Base-by-base conservation (phyloP, 2,888 invertebrate genomes). In the Arrhopalites spinosus region DNA sequence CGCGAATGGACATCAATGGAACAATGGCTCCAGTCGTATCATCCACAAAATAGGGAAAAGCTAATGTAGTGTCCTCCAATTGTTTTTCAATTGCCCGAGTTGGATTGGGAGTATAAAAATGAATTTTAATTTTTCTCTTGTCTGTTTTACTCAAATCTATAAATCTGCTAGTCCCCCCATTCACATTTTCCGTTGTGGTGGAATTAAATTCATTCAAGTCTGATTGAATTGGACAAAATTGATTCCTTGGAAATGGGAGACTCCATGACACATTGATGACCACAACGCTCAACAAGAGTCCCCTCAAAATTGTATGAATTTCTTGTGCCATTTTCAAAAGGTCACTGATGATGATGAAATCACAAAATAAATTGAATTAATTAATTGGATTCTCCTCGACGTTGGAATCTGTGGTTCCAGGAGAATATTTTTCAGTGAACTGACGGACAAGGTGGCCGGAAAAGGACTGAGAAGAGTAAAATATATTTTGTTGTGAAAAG, bases 91-190 rank as follows among this genome's bases (percentile, higher is more conserved):
- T 27, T 2, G 74, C 67, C n/a, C 47, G 45, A 11, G 36, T 53
- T 11, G 74, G 67, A 56, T 74, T 66, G 7, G 74, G 74, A 1
- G 74, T 67, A 20, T 74, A 74, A 23, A 74, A 74, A 29, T 74
- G 66, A 15, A 74, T 68, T 27, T 27, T 30, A 7, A 74, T 25
- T 66, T 69, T 68, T 17, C 68, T 56, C 7, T 69, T 47, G 3
- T 43, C 61, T 8, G 30, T 68, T 27, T 61, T 68, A 43, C 68
- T 56, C 59, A 74, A 17, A 47, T 74, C 74, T 25, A 74, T 69
- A 13, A 74, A 25, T 61, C 64, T 13, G 8, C 25, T 73, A 13
- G 23, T 43, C 36, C 36, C 61, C 27, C n/a, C 30, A 29, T 30
- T n/a, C n/a, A n/a, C 7, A 17, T 5, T 50, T 7, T 45, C 61